Evolutionary conservation across 2,797 vertebrate species (phyloP).

Genomic region (Sebastolobus alascanus): DNA sequence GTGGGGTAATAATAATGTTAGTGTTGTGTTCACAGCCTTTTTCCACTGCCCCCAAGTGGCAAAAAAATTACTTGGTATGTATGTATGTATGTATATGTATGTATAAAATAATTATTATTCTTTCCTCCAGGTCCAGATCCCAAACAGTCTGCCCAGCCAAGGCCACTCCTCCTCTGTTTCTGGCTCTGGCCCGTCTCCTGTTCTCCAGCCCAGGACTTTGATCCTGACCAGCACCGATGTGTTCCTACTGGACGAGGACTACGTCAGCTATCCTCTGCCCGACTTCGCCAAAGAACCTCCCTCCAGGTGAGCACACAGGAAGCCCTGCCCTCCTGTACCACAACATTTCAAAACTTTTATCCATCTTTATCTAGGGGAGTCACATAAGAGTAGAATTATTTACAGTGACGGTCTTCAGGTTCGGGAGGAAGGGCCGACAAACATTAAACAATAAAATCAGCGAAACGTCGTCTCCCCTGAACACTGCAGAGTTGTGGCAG

Average conservation of each 20-base stretch:
- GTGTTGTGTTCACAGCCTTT: no score
- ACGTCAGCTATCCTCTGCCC: constrained; percentile 95
- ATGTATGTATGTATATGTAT: no score
- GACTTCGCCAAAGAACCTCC: constrained; percentile 98
- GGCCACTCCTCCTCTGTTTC: constrained; percentile 61
- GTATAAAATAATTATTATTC: constrained; percentile 39
- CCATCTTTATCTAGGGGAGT: not conserved
- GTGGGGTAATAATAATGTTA: no score
- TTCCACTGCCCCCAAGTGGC: no score
- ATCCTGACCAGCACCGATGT: constrained; percentile 93
- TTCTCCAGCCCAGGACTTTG: constrained; percentile 92
- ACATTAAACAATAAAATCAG: not conserved
- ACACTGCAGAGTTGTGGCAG: not conserved
- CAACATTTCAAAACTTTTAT: not conserved
- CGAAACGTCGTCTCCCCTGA: not conserved
- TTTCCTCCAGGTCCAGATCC: constrained; percentile 73
- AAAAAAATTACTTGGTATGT: accelerated
- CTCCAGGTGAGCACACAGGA: constrained; percentile 67
- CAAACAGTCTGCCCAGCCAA: constrained; percentile 84
- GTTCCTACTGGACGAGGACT: constrained; percentile 96
- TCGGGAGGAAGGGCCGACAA: not conserved
- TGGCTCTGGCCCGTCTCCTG: constrained; percentile 67
- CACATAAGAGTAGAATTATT: not conserved
- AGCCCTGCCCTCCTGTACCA: accelerated
- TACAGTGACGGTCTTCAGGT: not conserved